phyloP scores from a whole-genome alignment of 2,113 vertebrate species.

The Solea senegalensis region DNA sequence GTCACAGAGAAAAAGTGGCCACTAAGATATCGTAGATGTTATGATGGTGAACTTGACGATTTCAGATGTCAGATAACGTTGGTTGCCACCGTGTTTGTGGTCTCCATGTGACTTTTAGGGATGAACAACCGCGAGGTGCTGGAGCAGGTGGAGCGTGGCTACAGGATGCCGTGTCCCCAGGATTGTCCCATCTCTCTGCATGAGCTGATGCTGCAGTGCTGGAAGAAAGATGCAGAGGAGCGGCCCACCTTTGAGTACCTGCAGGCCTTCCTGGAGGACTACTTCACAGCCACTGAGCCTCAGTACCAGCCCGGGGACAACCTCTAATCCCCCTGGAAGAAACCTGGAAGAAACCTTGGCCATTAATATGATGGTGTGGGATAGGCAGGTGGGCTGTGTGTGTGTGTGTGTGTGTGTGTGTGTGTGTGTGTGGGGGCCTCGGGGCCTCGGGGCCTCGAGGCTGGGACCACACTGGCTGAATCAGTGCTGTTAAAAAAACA shows the following conservation, averaged over 20 bases:
- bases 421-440: too few relatives aligned
- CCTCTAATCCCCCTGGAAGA: slow-evolving; percentile 80
- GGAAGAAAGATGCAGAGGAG: slow-evolving; percentile 98
- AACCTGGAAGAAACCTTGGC: neutral
- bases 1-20: too few relatives aligned
- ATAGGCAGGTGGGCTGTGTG: too few relatives aligned
- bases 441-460: slow-evolving; percentile 22
- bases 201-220: slow-evolving; percentile 99
- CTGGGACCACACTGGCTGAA: slow-evolving; percentile 27
- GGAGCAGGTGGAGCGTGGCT: slow-evolving; percentile 98
- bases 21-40: too few relatives aligned
- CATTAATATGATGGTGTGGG: neutral
- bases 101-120: slow-evolving; percentile 73
- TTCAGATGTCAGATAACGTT: too few relatives aligned
- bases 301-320: slow-evolving; percentile 99
- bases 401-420: too few relatives aligned
- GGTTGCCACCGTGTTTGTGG: too few relatives aligned
- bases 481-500: slow-evolving; percentile 30
- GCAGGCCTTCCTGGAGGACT: slow-evolving; percentile 98
- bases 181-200: slow-evolving; percentile 96
- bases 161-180: slow-evolving; percentile 95
- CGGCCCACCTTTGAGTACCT: slow-evolving; percentile 97
- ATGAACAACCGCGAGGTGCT: slow-evolving; percentile 99
- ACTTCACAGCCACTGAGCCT: slow-evolving; percentile 98
- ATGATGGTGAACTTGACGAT: too few relatives aligned